Evolutionary conservation across 2,113 vertebrate genomes (phyloP).

Genomic region (Raja brachyura): DNA sequence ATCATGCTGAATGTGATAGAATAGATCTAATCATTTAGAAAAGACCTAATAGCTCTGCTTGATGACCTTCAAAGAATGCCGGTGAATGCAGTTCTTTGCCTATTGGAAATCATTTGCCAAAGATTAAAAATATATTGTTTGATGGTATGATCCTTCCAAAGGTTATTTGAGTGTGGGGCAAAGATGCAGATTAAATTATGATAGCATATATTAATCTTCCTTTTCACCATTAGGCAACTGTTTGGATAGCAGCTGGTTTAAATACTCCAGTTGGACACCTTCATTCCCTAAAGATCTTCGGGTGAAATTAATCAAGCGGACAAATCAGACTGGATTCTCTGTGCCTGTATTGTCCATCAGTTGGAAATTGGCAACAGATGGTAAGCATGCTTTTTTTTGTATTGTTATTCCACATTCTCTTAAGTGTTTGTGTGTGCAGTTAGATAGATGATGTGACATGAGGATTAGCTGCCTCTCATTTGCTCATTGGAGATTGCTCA

Average conservation of each 20-base stretch:
- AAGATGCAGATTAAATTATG: neutral
- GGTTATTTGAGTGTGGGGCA: neutral
- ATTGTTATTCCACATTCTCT: neutral
- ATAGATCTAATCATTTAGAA: too few relatives aligned
- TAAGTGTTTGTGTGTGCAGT: neutral
- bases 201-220: neutral
- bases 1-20: too few relatives aligned
- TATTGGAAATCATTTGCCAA: neutral
- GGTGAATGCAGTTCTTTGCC: neutral
- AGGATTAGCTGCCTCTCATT: neutral
- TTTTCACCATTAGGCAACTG: conserved; percentile 53
- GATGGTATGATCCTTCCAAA: neutral
- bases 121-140: neutral
- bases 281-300: conserved; percentile 55
- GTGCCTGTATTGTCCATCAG: conserved; percentile 54
- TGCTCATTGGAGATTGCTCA: neutral
- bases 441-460: neutral
- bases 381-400: conserved; percentile 46
- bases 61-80: neutral
- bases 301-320: conserved; percentile 41
- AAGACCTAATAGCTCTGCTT: too few relatives aligned
- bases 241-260: conserved; percentile 57
- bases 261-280: conserved; percentile 51
- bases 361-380: conserved; percentile 60
- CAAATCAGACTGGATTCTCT: conserved; percentile 42